Evolutionary conservation across 2,797 vertebrate species (phyloP), one percentile per base, ranked within the genome.

Genomic region (Sphenodon punctatus): DNA sequence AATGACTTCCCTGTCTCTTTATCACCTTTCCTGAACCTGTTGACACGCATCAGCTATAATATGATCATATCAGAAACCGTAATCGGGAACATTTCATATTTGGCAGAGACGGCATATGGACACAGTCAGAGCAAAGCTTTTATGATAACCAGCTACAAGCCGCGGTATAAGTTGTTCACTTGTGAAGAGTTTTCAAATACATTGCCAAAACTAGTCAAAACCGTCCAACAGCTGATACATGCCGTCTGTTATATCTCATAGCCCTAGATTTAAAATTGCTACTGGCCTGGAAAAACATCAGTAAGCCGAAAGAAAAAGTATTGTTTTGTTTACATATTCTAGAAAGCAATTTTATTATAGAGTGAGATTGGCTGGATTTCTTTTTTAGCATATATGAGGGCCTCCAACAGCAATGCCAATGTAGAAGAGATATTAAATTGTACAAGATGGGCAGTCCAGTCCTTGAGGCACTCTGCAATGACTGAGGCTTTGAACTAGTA

Each of bases 1-100:
- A 75, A 20, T 48, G 45, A 85, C 61, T 91, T 91, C 81, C 81
- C 75, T 58, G 67, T n/a, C n/a, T n/a, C n/a, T n/a, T n/a, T n/a
- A n/a, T n/a, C 8, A 36, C 34, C 34, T 34, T 34, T 34, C 34
- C 34, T 34, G 34, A 34, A 34, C 36, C 36, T 34, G 36, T 34
- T 36, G 34, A 34, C 36, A 36, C 36, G 36, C 36, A 34, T 36
- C 34, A 36, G 36, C 36, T 34, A 36, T 34, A 36, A 36, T 36
- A 36, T 36, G 36, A 36, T 36, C 36, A 34, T 55, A 55, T 32
- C 53, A 56, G 36, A 58, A 53, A 38, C 64, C 43, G 68, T 22
- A 48, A 59, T 38, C 42, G 42, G 46, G 0, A 1, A 25, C 55
- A 34, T 46, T 39, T 73, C 39, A 63, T 65, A 3, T 25, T 56